phyloP scores from a whole-genome alignment of 2,113 vertebrate genomes.

The human region GRCh38 chr6:69310001-69310500 shows the following conservation, averaged over 20 bases:
- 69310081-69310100: constrained; percentile 64
- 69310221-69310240: neutral
- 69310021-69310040: neutral
- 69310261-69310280: neutral
- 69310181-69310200: constrained; percentile 24
- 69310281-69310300: neutral
- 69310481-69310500: neutral
- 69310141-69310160: constrained; percentile 67
- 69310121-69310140: constrained; percentile 65
- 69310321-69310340: neutral
- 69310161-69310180: constrained; percentile 55
- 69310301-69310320: neutral
- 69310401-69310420: neutral
- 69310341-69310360: neutral
- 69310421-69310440: neutral
- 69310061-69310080: constrained; percentile 22
- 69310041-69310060: constrained; percentile 63
- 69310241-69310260: neutral
- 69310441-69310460: neutral
- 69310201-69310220: constrained; percentile 29
- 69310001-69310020: neutral
- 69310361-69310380: neutral
- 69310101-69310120: constrained; percentile 59
- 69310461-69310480: neutral
- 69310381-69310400: constrained; percentile 28